Base-by-base conservation (phyloP, 2,888 invertebrate species). In the Parasteatoda lunata region DNA sequence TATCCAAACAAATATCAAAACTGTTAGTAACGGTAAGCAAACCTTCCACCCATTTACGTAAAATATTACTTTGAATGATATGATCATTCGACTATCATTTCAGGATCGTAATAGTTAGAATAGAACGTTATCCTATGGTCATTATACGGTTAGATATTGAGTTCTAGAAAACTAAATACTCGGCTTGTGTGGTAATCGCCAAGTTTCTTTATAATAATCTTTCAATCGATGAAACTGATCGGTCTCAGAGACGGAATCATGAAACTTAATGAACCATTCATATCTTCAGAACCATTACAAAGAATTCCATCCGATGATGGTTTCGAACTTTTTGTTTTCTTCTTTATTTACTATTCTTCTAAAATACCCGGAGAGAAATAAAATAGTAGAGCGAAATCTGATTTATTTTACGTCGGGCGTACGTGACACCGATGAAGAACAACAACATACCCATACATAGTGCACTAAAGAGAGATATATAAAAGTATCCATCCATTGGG, bases 231-330 rank as follows among this genome's bases (percentile, higher is more conserved):
- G n/a, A 8, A 59, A 59, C 4, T n/a, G n/a, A 59, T 59, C n/a
- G 5, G 59, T 7, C 9, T 13, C n/a, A 59, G 11, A 13, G 59
- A n/a, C n/a, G 59, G 9, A 9, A 59, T 59, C n/a, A 30, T n/a
- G 59, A 4, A 59, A 59, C 59, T n/a, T 77, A 77, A 77, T 77
- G 77, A 77, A 68, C 66, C 66, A 52, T 77, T 77, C 77, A 77
- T 68, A 77, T 68, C 77, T 51, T 45, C 72, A 51, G 11, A 30
- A 59, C 59, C 13, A 59, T 59, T 59, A 59, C 59, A 59, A 59
- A 59, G 59, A 59, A 59, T 4, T 59, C 59, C 54, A 9, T 54
- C 59, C 9, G 59, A 8, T 13, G 59, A 59, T 59, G n/a, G 59
- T 7, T n/a, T 59, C 30, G 59, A 59, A 59, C 59, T 59, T 59